Conservation (phyloP, 1,140 invertebrate species). For the Homarus americanus region DNA sequence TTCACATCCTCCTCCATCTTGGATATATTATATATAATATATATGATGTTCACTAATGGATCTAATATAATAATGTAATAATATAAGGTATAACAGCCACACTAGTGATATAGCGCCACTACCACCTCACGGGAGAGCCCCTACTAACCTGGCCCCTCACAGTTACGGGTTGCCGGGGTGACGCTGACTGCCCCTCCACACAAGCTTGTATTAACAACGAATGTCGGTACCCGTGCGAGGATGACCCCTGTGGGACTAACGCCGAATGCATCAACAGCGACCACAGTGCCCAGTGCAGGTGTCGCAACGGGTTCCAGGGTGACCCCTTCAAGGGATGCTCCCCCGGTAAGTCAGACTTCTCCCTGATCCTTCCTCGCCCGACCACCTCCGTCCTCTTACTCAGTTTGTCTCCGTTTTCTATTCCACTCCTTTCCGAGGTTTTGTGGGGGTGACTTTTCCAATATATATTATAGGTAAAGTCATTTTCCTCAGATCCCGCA, state of each 20-base stretch:
- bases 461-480: too few species aligned
- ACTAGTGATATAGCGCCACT: not conserved
- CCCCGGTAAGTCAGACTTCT: constrained; percentile 62
- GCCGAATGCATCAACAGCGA: constrained; percentile 78
- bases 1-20: constrained; percentile 34
- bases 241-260: constrained; percentile 77
- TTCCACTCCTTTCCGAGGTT: too few species aligned
- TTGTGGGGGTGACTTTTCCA: too few species aligned
- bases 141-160: constrained; percentile 54
- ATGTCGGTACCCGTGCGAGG: constrained; percentile 76
- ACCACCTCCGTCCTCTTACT: not conserved
- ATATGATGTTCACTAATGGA: constrained; percentile 46
- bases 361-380: not conserved
- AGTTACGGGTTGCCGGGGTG: constrained; percentile 83
- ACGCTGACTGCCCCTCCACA: constrained; percentile 74
- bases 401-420: not conserved
- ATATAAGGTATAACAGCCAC: not conserved
- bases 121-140: not conserved
- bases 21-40: too few species aligned
- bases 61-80: constrained; percentile 34
- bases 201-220: constrained; percentile 75
- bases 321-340: constrained; percentile 76
- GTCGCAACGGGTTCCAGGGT: constrained; percentile 80
- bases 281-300: constrained; percentile 83
- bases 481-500: too few species aligned